Evolutionary conservation across 2,797 vertebrate genomes (phyloP).

Genomic region (Poecilia velifera): DNA sequence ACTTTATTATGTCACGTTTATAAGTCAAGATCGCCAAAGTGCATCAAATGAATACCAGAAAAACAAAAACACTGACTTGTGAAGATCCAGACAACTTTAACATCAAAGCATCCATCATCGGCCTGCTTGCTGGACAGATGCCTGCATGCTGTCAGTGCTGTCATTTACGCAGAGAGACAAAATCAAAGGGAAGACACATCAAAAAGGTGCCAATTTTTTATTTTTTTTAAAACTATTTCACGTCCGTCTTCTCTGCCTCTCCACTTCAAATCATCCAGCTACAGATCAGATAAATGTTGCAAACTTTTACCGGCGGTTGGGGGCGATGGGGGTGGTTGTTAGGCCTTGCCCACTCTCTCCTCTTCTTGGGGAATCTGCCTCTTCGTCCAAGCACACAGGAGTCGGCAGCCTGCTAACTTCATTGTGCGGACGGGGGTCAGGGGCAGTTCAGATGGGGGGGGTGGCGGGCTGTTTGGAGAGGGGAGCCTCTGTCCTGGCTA

Average conservation of each 20-base stretch:
- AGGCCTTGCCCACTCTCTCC: constrained; percentile 7
- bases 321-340: neutral
- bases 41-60: constrained; percentile 45
- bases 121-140: constrained; percentile 61
- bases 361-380: constrained; percentile 53
- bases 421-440: constrained; percentile 72
- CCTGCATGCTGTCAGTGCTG: constrained; percentile 58
- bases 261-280: constrained; percentile 25
- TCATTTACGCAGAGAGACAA: constrained; percentile 63
- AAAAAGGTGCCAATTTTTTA: constrained; percentile 62
- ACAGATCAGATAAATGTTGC: constrained; percentile 55
- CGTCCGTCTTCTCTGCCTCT: constrained; percentile 38
- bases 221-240: constrained; percentile 38
- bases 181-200: constrained; percentile 71
- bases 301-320: constrained; percentile 44
- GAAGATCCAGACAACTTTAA: constrained; percentile 32
- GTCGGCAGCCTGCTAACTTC: constrained; percentile 66
- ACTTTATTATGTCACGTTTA: neutral
- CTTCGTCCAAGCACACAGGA: constrained; percentile 67
- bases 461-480: constrained; percentile 43
- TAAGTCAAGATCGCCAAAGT: constrained; percentile 22
- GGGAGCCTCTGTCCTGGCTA: constrained; percentile 54
- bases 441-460: constrained; percentile 66
- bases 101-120: constrained; percentile 77
- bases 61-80: constrained; percentile 25